Base-by-base conservation (phyloP, 2,888 invertebrate species). In the Mythimna impura region DNA sequence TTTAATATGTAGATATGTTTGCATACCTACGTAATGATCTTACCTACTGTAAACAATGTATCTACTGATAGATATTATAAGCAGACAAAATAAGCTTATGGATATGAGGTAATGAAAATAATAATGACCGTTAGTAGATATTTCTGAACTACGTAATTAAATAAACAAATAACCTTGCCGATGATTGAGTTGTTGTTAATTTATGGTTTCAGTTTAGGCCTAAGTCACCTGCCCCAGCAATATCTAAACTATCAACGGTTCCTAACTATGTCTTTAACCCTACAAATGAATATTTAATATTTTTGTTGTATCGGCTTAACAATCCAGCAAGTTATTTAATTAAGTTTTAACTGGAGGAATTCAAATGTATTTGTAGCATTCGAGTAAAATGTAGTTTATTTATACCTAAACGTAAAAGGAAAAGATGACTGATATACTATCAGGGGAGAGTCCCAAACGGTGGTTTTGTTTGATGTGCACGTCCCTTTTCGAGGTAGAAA, bases 401-500 rank as follows among this genome's bases (percentile, higher is more conserved):
- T 73, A 20, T 55, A 65, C 47, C 17, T 58, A 70, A 70, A 70
- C n/a, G 6, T 65, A 81, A 71, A 71, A 82, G 54, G 66, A 71
- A 81, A 78, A 80, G 68, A 80, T 75, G 68, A 75, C 34, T 60
- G 83, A 83, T 83, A 68, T 54, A 66, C 52, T 80, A 82, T 67
- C 69, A 82, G 58, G 70, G 83, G 73, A 65, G 55, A 66, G 65
- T 70, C 74, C 80, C 80, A 81, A 81, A 83, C 75, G 75, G 70
- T 70, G 65, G 75, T 73, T 74, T 66, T 71, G 81, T 83, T 81
- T 80, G 80, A 81, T 75, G 70, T 74, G 71, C 50, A 77, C 80
- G 83, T 79, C 80, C 80, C 83, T 83, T 74, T 71, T 80, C 83
- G 80, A 80, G 80, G 75, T 66, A 83, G 65, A 62, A 66, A 72